Percentiles rank a stretch among this genome's conserved stretches.
Evolutionary conservation across 2,888 invertebrate species (phyloP).

Genomic region (Diarsia mendica): DNA sequence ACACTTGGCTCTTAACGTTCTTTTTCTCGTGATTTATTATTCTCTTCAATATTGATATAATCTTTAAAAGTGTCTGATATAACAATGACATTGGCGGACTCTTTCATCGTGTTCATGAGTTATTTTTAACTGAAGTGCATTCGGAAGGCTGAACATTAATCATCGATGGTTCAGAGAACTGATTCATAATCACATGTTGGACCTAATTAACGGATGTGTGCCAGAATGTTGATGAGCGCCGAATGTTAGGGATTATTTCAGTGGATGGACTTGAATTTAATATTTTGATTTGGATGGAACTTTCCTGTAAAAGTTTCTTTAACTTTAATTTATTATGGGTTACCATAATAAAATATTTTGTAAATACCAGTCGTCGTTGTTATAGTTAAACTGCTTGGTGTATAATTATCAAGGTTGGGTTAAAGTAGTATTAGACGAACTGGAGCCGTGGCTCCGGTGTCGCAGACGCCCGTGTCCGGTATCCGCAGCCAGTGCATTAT

Average conservation of each 20-base stretch:
- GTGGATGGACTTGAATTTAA: conserved; percentile 6
- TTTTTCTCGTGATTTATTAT: conserved; percentile 4
- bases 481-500: not conserved
- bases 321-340: not conserved
- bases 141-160: conserved; percentile 61
- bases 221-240: conserved; percentile 53
- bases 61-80: conserved; percentile 45
- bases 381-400: not conserved
- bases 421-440: not conserved
- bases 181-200: conserved; percentile 57
- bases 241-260: conserved; percentile 40
- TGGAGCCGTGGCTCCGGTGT: not conserved
- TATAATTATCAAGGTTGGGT: not conserved
- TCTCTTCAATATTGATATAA: conserved; percentile 43
- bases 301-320: not conserved
- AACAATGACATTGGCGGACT: conserved; percentile 64
- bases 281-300: not conserved
- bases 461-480: not conserved
- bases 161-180: conserved; percentile 60
- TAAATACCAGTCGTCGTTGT: not conserved
- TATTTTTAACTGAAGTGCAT: conserved; percentile 68
- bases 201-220: conserved; percentile 56
- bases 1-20: conserved; percentile 32
- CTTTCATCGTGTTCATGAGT: conserved; percentile 55
- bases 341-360: not conserved